A percentile compares a stretch with the other conserved stretches of the same genome.
These are phyloP conservation scores for Caradrina kadenii DNA, from an alignment of 2,888 invertebrate species.

Conservation along the genomic window DNA sequence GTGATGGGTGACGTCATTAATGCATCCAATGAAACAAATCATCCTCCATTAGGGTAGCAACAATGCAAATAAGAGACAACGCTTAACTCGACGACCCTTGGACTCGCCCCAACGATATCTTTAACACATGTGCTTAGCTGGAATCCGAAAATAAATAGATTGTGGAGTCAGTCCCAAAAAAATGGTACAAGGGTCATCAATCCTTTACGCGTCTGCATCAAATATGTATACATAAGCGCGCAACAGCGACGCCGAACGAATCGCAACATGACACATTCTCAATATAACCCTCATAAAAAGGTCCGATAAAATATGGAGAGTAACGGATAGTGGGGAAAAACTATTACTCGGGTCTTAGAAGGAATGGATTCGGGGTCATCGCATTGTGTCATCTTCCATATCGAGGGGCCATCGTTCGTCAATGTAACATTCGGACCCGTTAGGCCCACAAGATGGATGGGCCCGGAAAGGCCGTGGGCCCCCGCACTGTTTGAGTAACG, in stretches of 20 bases:
- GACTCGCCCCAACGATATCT: slow-evolving; percentile 38
- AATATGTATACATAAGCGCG: slow-evolving; percentile 81
- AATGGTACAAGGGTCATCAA: slow-evolving; percentile 80
- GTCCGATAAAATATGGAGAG: slow-evolving; percentile 84
- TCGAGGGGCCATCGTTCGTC: slow-evolving; percentile 83
- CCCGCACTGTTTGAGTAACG: slow-evolving; percentile 67
- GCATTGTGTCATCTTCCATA: slow-evolving; percentile 86
- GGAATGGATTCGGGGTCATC: slow-evolving; percentile 86
- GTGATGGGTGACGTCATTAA: slow-evolving; percentile 86
- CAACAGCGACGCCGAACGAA: slow-evolving; percentile 72
- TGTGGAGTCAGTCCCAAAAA: slow-evolving; percentile 74
- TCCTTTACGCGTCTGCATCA: slow-evolving; percentile 82
- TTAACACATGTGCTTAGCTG: slow-evolving; percentile 58
- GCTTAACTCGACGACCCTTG: slow-evolving; percentile 24
- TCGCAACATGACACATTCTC: slow-evolving; percentile 80
- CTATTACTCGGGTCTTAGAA: slow-evolving; percentile 80
- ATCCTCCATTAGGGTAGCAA: slow-evolving; percentile 71
- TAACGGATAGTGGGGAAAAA: slow-evolving; percentile 79
- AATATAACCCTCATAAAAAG: slow-evolving; percentile 85
- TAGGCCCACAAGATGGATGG: slow-evolving; percentile 79
- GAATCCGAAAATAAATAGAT: slow-evolving; percentile 75
- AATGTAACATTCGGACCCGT: slow-evolving; percentile 73
- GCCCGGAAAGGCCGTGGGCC: slow-evolving; percentile 61
- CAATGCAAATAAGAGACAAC: slow-evolving; percentile 67
- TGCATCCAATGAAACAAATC: slow-evolving; percentile 78